Percentiles rank a stretch among this genome's conserved stretches.
Evolutionary conservation across 2,113 vertebrate species (phyloP).

Genomic region (Rhipidura dahli): DNA sequence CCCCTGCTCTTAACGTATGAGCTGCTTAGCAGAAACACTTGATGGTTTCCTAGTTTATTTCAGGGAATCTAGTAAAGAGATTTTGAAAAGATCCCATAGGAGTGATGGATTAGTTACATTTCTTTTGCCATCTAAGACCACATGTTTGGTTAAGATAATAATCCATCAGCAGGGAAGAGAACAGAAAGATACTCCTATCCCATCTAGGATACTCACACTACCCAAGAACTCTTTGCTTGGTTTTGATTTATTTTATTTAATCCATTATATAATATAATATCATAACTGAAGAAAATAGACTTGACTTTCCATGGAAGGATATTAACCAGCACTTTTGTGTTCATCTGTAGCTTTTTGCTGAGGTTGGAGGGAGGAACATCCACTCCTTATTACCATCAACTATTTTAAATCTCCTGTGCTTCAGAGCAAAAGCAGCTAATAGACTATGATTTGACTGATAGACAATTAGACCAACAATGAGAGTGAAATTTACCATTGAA

Average conservation of each 20-base stretch:
- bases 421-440: neutral
- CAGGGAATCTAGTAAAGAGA: neutral
- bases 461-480: neutral
- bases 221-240: neutral
- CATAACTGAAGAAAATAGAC: neutral
- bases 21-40: neutral
- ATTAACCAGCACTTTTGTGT: neutral
- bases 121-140: neutral
- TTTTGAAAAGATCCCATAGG: neutral
- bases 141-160: neutral
- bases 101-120: neutral
- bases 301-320: neutral
- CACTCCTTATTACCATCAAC: neutral
- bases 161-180: neutral
- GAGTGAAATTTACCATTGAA: neutral
- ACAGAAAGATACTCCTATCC: neutral
- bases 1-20: neutral
- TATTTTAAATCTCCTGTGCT: constrained; percentile 16
- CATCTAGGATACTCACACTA: neutral
- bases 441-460: neutral
- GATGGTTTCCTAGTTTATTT: neutral
- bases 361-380: neutral
- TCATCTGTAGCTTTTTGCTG: neutral
- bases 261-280: neutral
- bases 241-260: neutral